Evolutionary conservation across 1,140 invertebrate genomes (phyloP).

Genomic region (Musca domestica): DNA sequence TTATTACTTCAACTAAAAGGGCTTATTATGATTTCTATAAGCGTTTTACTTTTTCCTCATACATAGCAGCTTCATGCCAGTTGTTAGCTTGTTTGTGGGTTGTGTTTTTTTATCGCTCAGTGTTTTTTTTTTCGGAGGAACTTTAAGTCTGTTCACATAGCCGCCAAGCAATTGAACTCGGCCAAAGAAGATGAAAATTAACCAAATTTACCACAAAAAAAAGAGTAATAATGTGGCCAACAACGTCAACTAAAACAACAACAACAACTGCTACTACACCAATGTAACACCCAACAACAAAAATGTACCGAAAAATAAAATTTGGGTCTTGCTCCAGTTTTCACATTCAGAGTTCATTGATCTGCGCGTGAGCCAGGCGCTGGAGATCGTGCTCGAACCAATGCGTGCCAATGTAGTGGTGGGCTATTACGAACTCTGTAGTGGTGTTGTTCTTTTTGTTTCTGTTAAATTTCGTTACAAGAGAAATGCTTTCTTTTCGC

Average conservation of each 20-base stretch:
- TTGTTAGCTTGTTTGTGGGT: too few relatives aligned
- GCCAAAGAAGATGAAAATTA: too few relatives aligned
- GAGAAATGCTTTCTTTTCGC: too few relatives aligned
- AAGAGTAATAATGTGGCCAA: too few relatives aligned
- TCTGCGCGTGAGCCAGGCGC: conserved; percentile 35
- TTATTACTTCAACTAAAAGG: too few relatives aligned
- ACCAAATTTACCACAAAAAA: too few relatives aligned
- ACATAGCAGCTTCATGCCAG: too few relatives aligned
- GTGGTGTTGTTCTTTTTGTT: too few relatives aligned
- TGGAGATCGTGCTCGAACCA: neutral
- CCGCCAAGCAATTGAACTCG: neutral
- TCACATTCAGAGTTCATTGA: conserved; percentile 52
- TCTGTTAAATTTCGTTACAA: too few relatives aligned
- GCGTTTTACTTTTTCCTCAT: neutral
- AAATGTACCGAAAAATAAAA: conserved; percentile 33
- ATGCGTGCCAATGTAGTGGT: too few relatives aligned
- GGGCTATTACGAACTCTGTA: too few relatives aligned
- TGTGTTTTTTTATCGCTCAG: neutral
- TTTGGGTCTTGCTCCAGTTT: conserved; percentile 53
- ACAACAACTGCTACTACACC: neutral
- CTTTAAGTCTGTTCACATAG: neutral
- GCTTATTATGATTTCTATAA: neutral
- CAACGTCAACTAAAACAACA: neutral
- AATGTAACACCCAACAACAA: neutral
- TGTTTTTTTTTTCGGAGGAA: neutral